phyloP scores from a whole-genome alignment of 1,140 invertebrate species.

The Pogonomyrmex barbatus region DNA sequence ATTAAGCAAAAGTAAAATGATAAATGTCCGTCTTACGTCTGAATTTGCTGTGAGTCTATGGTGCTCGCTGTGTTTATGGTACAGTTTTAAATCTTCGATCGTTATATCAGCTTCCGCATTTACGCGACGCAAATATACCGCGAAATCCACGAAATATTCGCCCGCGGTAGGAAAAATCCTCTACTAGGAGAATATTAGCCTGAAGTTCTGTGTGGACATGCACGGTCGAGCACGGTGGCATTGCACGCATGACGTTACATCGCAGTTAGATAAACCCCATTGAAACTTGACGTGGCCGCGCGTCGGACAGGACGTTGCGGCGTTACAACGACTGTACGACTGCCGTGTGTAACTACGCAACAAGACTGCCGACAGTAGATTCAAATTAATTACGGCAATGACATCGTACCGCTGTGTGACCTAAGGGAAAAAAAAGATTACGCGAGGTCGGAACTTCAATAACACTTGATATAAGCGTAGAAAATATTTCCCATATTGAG shows the following conservation, averaged over 20 bases:
- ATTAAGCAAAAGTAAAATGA: background rate
- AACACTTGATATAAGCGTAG: background rate
- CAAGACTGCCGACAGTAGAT: constrained; percentile 6
- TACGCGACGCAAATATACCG: background rate
- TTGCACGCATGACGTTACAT: constrained; percentile 64
- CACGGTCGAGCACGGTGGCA: constrained; percentile 65
- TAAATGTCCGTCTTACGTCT: background rate
- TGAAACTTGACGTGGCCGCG: constrained; percentile 50
- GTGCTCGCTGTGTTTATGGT: background rate
- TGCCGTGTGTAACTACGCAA: constrained; percentile 3
- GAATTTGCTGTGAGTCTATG: background rate
- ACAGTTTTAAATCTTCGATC: background rate
- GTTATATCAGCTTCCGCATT: background rate
- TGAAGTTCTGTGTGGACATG: constrained; percentile 44
- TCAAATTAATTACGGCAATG: constrained; percentile 50
- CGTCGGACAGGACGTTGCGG: constrained; percentile 24
- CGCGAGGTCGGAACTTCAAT: constrained; percentile 30
- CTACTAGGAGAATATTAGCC: constrained; percentile 6
- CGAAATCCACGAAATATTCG: constrained; percentile 37
- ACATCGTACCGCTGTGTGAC: constrained; percentile 21
- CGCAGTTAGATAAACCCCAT: constrained; percentile 63
- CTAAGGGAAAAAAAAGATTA: constrained; percentile 14
- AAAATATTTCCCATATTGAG: background rate
- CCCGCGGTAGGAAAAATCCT: constrained; percentile 25
- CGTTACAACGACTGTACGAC: constrained; percentile 15